These are phyloP conservation scores for Drosophila aff. DNA, from an alignment of 1,140 invertebrate species.

Conservation along the genomic window DNA sequence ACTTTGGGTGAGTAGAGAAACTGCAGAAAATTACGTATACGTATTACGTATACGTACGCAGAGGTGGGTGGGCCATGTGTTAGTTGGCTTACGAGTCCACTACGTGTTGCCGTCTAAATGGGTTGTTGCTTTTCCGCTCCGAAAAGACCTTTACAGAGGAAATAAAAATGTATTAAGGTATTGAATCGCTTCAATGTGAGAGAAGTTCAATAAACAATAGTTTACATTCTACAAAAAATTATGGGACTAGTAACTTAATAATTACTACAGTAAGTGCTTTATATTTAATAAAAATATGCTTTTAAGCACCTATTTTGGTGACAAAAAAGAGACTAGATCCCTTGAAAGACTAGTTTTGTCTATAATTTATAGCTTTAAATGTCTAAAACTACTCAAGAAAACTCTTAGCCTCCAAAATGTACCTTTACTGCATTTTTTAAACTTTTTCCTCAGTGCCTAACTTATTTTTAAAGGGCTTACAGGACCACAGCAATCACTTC, in stretches of 20 bases:
- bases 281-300: too few relatives aligned
- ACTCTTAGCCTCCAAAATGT: background rate
- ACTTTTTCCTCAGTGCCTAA: constrained; percentile 18
- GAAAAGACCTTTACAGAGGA: background rate
- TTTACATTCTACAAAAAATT: background rate
- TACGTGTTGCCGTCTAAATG: constrained; percentile 30
- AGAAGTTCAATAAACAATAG: too few relatives aligned
- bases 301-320: background rate
- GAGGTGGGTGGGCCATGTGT: constrained; percentile 24
- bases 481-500: constrained; percentile 41
- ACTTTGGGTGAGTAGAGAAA: constrained; percentile 55
- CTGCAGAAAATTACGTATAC: constrained; percentile 27
- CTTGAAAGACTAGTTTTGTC: background rate
- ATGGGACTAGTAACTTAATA: background rate
- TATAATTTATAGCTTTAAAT: rapidly evolving
- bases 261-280: background rate
- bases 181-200: background rate
- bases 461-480: constrained; percentile 34
- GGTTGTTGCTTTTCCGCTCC: background rate
- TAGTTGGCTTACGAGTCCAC: constrained; percentile 25
- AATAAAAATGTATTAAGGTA: background rate
- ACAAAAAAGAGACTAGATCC: rapidly evolving
- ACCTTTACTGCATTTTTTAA: too few relatives aligned
- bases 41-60: constrained; percentile 15
- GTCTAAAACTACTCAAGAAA: background rate